Base-by-base conservation (phyloP, 2,113 vertebrate species). In the Atherinomorus stipes region DNA sequence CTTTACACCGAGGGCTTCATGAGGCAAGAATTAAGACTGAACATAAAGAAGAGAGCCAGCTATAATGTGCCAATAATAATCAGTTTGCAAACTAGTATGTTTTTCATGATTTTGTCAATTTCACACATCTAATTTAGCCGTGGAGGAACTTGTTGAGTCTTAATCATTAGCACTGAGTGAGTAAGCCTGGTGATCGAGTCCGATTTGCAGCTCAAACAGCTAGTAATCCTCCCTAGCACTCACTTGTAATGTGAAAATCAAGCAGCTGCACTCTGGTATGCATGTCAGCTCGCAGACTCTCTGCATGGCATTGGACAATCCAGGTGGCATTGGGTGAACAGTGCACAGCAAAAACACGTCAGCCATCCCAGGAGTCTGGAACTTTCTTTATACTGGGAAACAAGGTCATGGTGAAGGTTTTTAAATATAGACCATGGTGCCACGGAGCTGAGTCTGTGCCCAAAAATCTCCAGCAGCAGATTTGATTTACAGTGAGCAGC, bases 191-290 rank as follows among this genome's bases (percentile, higher is more conserved):
- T 11, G 71, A 76, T 72, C 18, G 52, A 74, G 68, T 10, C 71
- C 5, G 31, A 59, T 75, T 74, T 79, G 76, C 37, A 68, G 19
- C 54, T 56, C 76, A 81, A 86, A 88, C 44, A 1, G 53, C 52
- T 28, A 42, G 77, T 89, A 91, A 92, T 92, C 88, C 90, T 80
- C 59, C 59, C 71, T 59, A 85, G 80, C 74, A 69, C 59, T 64
- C 64, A 4, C 25, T 7, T 69, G 74, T 88, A 92, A 93, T 91
- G 92, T 86, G 86, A 92, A 74, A 92, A 92, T 88, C 84, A 83
- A 90, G 81, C 88, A 92, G 90, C 91, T 91, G 89, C 86, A 42
- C 84, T 64, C 2, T 42, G 88, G 89, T 60, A 92, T 87, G 87
- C 12, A n/a, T 51, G 47, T 70, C 83, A 81, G 72, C 81, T 74